A percentile compares a stretch with the other conserved stretches of the same genome.
phyloP scores from a whole-genome alignment of 2,113 vertebrate genomes.

The Himantopus leucocephalus region DNA sequence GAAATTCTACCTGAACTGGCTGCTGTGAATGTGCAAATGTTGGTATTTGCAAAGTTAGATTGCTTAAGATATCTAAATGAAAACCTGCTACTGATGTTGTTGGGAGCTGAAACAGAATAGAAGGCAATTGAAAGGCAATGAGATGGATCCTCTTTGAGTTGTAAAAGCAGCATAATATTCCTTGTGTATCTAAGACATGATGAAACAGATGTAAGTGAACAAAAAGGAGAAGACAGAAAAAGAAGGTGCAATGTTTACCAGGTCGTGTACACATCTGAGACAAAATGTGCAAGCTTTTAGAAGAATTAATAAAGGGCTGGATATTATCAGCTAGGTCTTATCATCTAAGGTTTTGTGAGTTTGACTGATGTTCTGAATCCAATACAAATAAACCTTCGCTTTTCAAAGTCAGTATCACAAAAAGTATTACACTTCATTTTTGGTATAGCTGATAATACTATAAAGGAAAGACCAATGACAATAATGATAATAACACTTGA shows the following conservation, averaged over 20 bases:
- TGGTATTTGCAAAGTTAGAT: background rate
- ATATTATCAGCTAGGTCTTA: background rate
- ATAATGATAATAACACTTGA: background rate
- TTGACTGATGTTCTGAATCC: background rate
- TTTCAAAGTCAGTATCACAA: background rate
- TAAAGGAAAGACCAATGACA: background rate
- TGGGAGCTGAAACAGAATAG: background rate
- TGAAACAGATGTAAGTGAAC: background rate
- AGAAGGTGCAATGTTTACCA: background rate
- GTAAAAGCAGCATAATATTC: background rate
- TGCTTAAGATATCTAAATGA: background rate
- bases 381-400: background rate
- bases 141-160: background rate
- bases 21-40: background rate
- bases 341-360: background rate
- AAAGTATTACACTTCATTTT: background rate
- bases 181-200: background rate
- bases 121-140: background rate
- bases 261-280: background rate
- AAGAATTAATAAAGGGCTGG: background rate
- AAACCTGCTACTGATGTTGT: background rate
- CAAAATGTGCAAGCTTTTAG: background rate
- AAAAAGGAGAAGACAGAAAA: background rate
- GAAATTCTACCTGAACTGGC: background rate
- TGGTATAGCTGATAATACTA: background rate